A percentile compares a stretch with the other conserved stretches of the same genome.
These are phyloP conservation scores for Schizopygopsis malacanthus DNA, from an alignment of 2,797 vertebrate genomes.

Conservation along the genomic window DNA sequence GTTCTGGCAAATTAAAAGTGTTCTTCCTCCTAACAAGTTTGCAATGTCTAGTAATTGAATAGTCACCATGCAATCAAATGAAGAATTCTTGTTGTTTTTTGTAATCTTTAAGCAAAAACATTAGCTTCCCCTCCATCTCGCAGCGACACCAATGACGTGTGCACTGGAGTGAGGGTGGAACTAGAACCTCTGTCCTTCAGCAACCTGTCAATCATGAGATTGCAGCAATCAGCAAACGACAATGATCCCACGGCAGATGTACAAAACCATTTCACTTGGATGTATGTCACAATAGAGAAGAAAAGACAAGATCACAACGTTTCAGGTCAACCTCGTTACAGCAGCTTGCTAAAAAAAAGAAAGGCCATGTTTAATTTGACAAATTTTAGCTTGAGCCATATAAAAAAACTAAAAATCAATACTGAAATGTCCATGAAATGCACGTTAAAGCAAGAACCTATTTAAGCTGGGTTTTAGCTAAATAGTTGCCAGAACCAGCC, in stretches of 20 bases:
- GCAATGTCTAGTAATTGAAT: no score
- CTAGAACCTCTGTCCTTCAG: not conserved
- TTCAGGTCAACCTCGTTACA: not conserved
- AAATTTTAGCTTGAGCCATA: no score
- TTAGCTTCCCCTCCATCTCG: no score
- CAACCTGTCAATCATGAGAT: not conserved
- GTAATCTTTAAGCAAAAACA: no score
- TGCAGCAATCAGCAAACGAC: not conserved
- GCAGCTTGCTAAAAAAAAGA: not conserved
- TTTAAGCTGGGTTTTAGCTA: not conserved
- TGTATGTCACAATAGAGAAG: not conserved
- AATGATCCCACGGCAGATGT: not conserved
- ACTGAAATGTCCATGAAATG: not conserved
- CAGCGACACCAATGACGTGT: not conserved
- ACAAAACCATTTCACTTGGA: not conserved
- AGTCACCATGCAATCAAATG: no score
- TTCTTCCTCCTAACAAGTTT: no score
- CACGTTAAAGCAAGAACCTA: not conserved
- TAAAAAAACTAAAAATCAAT: no score
- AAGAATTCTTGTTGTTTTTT: no score
- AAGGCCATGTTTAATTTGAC: not conserved
- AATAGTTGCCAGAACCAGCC: not conserved
- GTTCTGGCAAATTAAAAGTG: no score
- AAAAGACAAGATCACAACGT: not conserved
- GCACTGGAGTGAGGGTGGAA: not conserved